These are phyloP conservation scores for Hybos culiciformis DNA, from an alignment of 2,888 invertebrate species.

Conservation along the genomic window DNA sequence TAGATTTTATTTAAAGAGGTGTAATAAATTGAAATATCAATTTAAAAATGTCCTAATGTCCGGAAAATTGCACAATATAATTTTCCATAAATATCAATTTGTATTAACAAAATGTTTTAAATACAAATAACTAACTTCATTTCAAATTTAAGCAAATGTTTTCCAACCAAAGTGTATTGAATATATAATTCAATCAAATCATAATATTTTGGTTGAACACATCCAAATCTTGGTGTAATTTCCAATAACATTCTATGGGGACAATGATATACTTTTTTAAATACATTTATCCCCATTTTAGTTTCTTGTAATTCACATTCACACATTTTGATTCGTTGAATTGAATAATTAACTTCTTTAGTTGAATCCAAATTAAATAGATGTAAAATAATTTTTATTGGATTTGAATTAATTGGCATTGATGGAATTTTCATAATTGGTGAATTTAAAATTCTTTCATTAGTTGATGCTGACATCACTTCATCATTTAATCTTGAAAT, in stretches of 20 bases:
- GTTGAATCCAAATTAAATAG: slow-evolving; percentile 1
- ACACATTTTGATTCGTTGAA: slow-evolving; percentile 10
- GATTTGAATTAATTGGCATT: slow-evolving; percentile 9
- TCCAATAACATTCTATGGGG: slow-evolving; percentile 8
- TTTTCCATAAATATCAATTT: no score
- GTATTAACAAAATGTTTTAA: background rate
- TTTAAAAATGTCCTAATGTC: no score
- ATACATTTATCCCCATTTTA: slow-evolving; percentile 8
- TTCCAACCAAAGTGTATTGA: slow-evolving; percentile 7
- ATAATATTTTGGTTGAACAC: background rate
- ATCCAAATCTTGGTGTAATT: slow-evolving; percentile 4
- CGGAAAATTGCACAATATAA: no score
- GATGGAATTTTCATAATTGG: slow-evolving; percentile 6
- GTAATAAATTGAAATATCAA: no score
- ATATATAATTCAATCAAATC: slow-evolving; percentile 3
- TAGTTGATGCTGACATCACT: background rate
- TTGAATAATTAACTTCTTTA: slow-evolving; percentile 2
- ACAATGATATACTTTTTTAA: slow-evolving; percentile 6
- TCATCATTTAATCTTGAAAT: background rate
- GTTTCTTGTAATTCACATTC: slow-evolving; percentile 5
- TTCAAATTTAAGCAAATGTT: slow-evolving; percentile 7
- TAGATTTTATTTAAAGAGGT: no score
- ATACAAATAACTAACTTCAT: slow-evolving; percentile 1
- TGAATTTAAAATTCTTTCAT: background rate
- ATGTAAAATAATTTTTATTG: slow-evolving; percentile 9